These are phyloP conservation scores for Drosophila teissieri DNA, from an alignment of 1,140 invertebrate genomes.

Conservation along the genomic window DNA sequence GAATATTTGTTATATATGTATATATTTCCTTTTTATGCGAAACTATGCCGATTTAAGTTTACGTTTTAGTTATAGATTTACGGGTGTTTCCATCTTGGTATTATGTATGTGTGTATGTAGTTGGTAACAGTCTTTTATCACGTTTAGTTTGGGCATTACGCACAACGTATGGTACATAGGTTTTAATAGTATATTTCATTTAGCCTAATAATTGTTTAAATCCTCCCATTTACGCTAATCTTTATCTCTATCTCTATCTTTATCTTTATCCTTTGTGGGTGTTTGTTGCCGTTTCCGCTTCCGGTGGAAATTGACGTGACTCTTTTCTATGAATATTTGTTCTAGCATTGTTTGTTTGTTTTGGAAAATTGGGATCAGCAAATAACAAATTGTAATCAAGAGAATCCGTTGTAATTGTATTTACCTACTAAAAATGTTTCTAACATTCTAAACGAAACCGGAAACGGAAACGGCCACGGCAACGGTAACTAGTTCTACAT, in stretches of 20 bases:
- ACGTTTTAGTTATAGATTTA: constrained; percentile 40
- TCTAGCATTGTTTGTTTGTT: neutral
- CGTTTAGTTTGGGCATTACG: constrained; percentile 66
- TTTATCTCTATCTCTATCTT: no score
- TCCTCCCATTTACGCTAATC: constrained; percentile 21
- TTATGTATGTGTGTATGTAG: constrained; percentile 47
- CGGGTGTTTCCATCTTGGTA: constrained; percentile 38
- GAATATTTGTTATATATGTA: constrained; percentile 25
- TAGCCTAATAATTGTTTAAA: constrained; percentile 41
- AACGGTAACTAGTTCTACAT: constrained; percentile 1
- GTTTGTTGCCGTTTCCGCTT: constrained; percentile 7
- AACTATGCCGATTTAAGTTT: constrained; percentile 47
- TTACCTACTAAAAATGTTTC: no score
- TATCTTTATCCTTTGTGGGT: neutral
- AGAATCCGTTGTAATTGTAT: no score
- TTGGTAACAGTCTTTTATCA: constrained; percentile 79
- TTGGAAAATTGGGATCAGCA: neutral
- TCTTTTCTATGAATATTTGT: neutral
- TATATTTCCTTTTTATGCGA: constrained; percentile 31
- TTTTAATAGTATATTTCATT: constrained; percentile 36
- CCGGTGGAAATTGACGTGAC: neutral
- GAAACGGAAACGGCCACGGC: constrained; percentile 21
- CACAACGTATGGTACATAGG: constrained; percentile 53
- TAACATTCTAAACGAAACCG: constrained; percentile 3
- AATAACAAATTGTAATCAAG: neutral